These are phyloP conservation scores for Trichoplusia ni DNA, from an alignment of 1,140 invertebrate species.

Conservation along the genomic window DNA sequence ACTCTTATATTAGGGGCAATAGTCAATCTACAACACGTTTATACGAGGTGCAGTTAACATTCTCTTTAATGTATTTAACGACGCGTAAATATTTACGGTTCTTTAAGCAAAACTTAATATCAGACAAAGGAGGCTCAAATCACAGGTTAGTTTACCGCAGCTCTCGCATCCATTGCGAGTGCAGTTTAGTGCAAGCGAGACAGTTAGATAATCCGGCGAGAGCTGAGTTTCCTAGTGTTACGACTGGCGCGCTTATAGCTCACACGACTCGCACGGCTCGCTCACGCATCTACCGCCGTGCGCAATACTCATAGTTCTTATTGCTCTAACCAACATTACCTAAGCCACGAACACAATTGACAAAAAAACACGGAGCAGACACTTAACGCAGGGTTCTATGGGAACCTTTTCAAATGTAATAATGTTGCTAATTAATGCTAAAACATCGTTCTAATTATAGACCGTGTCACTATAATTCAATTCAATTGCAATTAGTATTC, in stretches of 20 bases:
- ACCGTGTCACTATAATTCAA: too few species aligned
- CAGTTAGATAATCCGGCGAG: slow-evolving; percentile 69
- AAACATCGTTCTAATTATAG: not conserved
- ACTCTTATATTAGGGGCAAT: too few species aligned
- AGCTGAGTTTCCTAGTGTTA: slow-evolving; percentile 67
- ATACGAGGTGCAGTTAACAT: too few species aligned
- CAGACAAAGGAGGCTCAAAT: too few species aligned
- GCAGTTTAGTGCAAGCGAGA: slow-evolving; percentile 36
- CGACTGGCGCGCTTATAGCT: slow-evolving; percentile 39
- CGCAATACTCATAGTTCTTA: slow-evolving; percentile 45
- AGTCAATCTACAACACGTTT: too few species aligned
- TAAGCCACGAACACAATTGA: not conserved
- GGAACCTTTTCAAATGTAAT: not conserved
- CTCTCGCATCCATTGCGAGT: not conserved
- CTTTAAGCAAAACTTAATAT: too few species aligned
- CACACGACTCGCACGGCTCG: slow-evolving; percentile 29
- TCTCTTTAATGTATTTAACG: too few species aligned
- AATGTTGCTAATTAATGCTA: too few species aligned
- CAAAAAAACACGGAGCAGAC: not conserved
- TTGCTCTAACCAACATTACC: slow-evolving; percentile 24
- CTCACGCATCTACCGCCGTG: slow-evolving; percentile 40
- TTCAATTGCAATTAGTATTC: not conserved
- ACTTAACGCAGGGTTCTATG: not conserved
- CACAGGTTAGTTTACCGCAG: too few species aligned
- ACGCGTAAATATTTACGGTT: too few species aligned